Evolutionary conservation across 2,888 invertebrate genomes (phyloP), one percentile per base, ranked within the genome.

Genomic region (Reticulitermes lucifugus): DNA sequence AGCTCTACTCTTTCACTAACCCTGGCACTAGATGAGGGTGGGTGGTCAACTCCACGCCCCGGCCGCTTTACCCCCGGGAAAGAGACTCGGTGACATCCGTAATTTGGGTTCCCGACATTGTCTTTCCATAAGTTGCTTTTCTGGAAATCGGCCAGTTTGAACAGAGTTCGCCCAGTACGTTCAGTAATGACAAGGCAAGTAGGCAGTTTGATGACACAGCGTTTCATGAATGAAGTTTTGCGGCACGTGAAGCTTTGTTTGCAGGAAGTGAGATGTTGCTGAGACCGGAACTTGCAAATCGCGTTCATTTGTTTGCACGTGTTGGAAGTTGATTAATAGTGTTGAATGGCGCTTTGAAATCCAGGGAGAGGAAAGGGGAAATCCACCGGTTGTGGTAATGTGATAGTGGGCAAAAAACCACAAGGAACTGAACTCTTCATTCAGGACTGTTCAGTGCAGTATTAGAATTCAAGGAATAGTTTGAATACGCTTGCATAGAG

Each of bases 281-380:
- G 5, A 14, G 1, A 25, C 65, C 65, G 65, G 65, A 65, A 65
- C 65, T 65, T 25, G 25, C n/a, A 25, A 65, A 65, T n/a, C 65
- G 65, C 65, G 65, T 65, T 25, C 65, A 65, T 65, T n/a, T n/a
- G n/a, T 65, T 65, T 65, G 65, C 65, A 65, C 65, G 65, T 65
- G 65, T 25, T 65, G 65, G 9, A 25, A 25, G 65, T 12, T 25
- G 65, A 65, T 65, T n/a, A 65, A n/a, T 65, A 25, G 6, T 25
- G 9, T 65, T 65, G 25, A 65, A 65, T 65, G 65, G 65, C 12
- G 65, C 18, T 55, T 18, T 18, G 18, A 18, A 14, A 18, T 55
- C 55, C 14, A 55, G 55, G 18, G 55, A n/a, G 65, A 25, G 9
- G 65, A 14, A 25, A 65, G n/a, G 65, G 65, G 25, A 65, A 65